These are phyloP conservation scores for Clepsis dumicolana DNA, from an alignment of 2,888 invertebrate species.

Conservation along the genomic window DNA sequence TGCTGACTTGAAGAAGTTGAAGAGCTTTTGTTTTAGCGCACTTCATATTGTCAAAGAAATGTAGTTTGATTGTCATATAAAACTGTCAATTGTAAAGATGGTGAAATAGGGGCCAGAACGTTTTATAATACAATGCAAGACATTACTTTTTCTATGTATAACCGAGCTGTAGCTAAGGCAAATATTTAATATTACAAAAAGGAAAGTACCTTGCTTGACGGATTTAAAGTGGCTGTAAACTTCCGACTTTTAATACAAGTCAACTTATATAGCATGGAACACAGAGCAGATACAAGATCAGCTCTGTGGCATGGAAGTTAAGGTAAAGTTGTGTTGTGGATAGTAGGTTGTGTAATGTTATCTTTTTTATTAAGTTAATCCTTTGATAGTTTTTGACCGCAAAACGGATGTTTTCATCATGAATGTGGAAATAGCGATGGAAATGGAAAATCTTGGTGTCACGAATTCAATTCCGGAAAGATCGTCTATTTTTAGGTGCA, in stretches of 20 bases:
- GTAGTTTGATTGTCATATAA: too few species aligned
- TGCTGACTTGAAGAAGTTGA: too few species aligned
- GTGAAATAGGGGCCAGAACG: too few species aligned
- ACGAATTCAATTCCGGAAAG: conserved; percentile 1
- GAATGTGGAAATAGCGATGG: conserved; percentile 8
- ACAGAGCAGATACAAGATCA: too few species aligned
- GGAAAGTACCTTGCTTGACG: neutral
- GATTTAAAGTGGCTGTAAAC: neutral
- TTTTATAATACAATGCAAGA: conserved; percentile 1
- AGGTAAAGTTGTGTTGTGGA: neutral
- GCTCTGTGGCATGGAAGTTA: neutral
- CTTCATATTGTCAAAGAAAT: too few species aligned
- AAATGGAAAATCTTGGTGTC: conserved; percentile 3
- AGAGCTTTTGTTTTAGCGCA: too few species aligned
- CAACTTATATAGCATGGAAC: too few species aligned
- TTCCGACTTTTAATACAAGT: neutral
- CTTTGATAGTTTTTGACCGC: neutral
- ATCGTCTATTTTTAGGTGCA: neutral
- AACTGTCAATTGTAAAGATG: too few species aligned
- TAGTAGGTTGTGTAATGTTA: neutral
- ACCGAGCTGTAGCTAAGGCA: neutral
- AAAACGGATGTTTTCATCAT: neutral
- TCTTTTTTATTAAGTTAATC: too few species aligned
- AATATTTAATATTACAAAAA: conserved; percentile 9
- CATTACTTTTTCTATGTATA: neutral